Evolutionary conservation across 1,140 invertebrate genomes (phyloP).

Genomic region (Drosophila arizonae): DNA sequence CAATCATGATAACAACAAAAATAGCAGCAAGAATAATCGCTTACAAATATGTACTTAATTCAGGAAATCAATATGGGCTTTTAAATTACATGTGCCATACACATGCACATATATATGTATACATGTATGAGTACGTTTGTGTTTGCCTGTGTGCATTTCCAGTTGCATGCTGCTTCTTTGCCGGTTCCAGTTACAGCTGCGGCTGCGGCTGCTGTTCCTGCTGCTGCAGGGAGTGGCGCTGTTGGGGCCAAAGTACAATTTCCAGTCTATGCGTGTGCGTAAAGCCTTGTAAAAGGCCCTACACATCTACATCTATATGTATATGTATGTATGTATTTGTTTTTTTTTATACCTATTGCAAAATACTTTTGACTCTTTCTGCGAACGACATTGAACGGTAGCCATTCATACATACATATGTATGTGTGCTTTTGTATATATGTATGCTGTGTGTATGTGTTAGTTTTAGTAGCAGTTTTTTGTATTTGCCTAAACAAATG

Average conservation of each 20-base stretch:
- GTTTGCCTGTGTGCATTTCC: constrained; percentile 35
- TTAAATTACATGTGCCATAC: constrained; percentile 39
- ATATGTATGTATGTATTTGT: neutral
- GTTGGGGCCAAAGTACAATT: constrained; percentile 69
- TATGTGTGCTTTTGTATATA: neutral
- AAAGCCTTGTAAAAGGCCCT: constrained; percentile 40
- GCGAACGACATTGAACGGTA: constrained; percentile 34
- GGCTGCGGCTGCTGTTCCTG: constrained; percentile 22
- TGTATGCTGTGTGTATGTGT: neutral
- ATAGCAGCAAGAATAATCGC: constrained; percentile 34
- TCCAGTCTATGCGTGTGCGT: constrained; percentile 34
- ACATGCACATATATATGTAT: constrained; percentile 10
- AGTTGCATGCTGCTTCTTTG: constrained; percentile 39
- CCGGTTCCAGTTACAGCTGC: constrained; percentile 32
- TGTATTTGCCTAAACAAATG: constrained; percentile 22
- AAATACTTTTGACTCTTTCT: constrained; percentile 24
- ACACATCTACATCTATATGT: neutral
- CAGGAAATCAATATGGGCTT: constrained; percentile 48
- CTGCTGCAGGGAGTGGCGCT: constrained; percentile 45
- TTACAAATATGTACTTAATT: constrained; percentile 53
- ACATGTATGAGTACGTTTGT: constrained; percentile 15
- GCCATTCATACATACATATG: constrained; percentile 16
- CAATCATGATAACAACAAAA: constrained; percentile 21
- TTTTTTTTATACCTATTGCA: constrained; percentile 1
- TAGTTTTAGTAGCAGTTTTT: constrained; percentile 19